Conservation (phyloP, 2,888 invertebrate species). For the Lasioglossum villosulum region DNA sequence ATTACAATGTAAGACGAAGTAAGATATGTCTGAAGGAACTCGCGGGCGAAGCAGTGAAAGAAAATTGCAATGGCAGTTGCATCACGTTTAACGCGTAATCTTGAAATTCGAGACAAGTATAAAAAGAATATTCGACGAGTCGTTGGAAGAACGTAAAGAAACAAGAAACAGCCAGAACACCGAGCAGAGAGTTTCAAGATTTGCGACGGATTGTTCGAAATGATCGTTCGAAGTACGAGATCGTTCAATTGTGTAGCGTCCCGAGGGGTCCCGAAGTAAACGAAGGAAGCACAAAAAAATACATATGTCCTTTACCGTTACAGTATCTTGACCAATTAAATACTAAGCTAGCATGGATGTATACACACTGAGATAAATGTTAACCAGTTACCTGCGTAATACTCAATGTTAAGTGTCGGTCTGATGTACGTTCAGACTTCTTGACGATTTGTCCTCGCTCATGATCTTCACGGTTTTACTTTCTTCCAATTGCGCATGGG, state of each 20-base stretch:
- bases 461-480: conserved; percentile 48
- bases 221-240: neutral
- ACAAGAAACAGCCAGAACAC: neutral
- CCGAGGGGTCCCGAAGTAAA: conserved; percentile 1
- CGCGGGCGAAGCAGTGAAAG: too few relatives aligned
- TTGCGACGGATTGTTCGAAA: neutral
- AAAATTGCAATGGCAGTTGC: conserved; percentile 12
- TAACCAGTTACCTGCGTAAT: conserved; percentile 61
- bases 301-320: conserved; percentile 62
- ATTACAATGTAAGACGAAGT: neutral
- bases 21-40: too few relatives aligned
- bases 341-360: conserved; percentile 72
- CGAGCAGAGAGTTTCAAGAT: neutral
- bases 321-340: conserved; percentile 76
- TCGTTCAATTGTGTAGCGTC: conserved; percentile 8
- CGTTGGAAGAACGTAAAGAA: neutral
- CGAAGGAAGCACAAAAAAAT: conserved; percentile 46
- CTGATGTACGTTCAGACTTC: conserved; percentile 44
- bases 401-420: conserved; percentile 57
- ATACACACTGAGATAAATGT: conserved; percentile 64
- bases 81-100: conserved; percentile 12
- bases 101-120: conserved; percentile 45
- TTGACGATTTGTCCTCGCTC: conserved; percentile 44
- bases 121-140: conserved; percentile 19
- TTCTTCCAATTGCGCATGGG: conserved; percentile 45